These are phyloP conservation scores for Narcine bancroftii DNA, from an alignment of 2,113 vertebrate genomes.

Conservation along the genomic window DNA sequence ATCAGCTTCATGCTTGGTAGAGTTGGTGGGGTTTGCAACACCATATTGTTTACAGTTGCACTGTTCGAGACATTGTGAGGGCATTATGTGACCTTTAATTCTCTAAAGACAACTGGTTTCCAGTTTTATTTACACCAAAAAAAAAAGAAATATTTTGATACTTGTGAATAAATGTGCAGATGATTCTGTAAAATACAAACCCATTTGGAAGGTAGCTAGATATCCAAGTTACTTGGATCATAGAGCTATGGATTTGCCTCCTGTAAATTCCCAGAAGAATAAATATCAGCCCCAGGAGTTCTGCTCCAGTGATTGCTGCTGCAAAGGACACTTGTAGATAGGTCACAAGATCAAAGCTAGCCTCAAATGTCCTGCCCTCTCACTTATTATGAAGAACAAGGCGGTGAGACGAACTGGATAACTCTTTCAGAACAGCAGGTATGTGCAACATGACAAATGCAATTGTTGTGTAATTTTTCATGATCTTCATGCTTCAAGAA, in stretches of 20 bases:
- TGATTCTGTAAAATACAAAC: neutral
- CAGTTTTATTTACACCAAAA: neutral
- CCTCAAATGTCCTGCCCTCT: neutral
- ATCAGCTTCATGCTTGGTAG: neutral
- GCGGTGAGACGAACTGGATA: too few relatives aligned
- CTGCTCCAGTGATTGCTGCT: neutral
- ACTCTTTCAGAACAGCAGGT: neutral
- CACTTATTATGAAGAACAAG: neutral
- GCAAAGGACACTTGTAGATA: neutral
- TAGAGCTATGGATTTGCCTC: neutral
- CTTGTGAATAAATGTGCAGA: conserved; percentile 5
- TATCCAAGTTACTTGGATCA: neutral
- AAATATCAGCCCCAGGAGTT: neutral
- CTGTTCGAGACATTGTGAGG: neutral
- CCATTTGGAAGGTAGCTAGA: neutral
- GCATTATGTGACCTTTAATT: neutral
- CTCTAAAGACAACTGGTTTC: neutral
- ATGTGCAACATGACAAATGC: too few relatives aligned
- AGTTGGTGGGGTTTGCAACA: neutral
- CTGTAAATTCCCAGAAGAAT: too few relatives aligned
- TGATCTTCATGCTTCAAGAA: too few relatives aligned
- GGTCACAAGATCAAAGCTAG: neutral
- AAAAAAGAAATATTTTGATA: neutral
- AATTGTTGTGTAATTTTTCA: neutral
- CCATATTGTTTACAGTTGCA: neutral